Conservation (phyloP, 2,888 invertebrate genomes). For the Herminia tarsipennalis region DNA sequence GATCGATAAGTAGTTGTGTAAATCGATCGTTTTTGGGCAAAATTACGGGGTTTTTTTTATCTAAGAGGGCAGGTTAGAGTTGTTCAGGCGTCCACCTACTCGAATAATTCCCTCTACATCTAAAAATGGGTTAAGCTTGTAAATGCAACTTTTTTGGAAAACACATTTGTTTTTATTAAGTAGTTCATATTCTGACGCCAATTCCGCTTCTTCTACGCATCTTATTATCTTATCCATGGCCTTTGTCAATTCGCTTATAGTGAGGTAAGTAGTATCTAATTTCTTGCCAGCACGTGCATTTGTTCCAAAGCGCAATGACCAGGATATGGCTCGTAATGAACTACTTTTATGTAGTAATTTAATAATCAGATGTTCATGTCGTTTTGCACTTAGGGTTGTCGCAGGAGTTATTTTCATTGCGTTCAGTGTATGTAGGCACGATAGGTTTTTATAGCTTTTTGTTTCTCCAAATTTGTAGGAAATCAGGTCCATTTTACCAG, state of each 20-base stretch:
- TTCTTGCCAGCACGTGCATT: no score
- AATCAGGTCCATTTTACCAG: constrained; percentile 25
- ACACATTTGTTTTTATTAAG: not conserved
- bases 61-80: not conserved
- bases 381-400: not conserved
- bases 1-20: constrained; percentile 1
- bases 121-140: constrained; percentile 5
- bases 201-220: not conserved
- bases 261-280: no score
- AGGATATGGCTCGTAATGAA: no score
- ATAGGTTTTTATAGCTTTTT: not conserved
- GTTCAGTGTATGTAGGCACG: not conserved
- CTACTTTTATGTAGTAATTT: constrained; percentile 11
- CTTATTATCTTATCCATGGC: not conserved
- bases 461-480: not conserved
- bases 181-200: not conserved
- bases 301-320: no score
- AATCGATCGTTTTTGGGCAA: not conserved
- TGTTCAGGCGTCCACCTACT: constrained; percentile 5
- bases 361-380: constrained; percentile 3
- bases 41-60: constrained; percentile 9
- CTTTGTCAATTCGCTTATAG: no score
- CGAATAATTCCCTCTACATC: constrained; percentile 3
- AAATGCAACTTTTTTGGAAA: constrained; percentile 4
- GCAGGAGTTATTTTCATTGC: not conserved